Evolutionary conservation across 2,797 vertebrate genomes (phyloP), one percentile per base, ranked within the genome.

Genomic region (Falco naumanni): DNA sequence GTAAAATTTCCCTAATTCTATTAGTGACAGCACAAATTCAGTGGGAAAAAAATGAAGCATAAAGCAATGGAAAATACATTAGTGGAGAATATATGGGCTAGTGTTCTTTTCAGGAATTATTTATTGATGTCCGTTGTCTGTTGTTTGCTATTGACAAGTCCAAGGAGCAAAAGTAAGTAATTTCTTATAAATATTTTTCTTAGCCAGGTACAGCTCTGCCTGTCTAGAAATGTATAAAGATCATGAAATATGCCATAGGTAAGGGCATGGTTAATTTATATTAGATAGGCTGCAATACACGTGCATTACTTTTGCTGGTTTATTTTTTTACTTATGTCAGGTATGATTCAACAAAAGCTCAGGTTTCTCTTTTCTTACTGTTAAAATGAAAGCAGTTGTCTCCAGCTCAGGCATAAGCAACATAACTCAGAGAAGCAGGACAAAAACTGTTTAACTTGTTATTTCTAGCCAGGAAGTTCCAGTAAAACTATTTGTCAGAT

Each of bases 11-110:
- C n/a, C 12, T 60, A 53, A 53, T 34, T 80, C 5, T 75, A 10
- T 70, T 70, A 68, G 24, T 22, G 17, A 22, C 22, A 63, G 13
- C 10, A 39, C 39, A 82, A 31, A 66, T 75, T 61, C 26, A 59
- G 25, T n/a, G 13, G 0, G 0, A 33, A 47, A 14, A 45, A 50
- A 72, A 66, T 6, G 5, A 21, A 39, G 20, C 2, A 15, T 53
- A 61, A 80, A 33, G 10, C 2, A 11, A 50, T 31, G 3, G 8
- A 5, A 72, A 53, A 71, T 48, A 68, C n/a, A 9, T 65, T 26
- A 47, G 6, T 21, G 72, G 29, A 87, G 66, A 64, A 64, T 11
- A 50, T 80, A 11, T 60, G 15, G 21, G 33, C 14, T n/a, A 34
- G 3, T 25, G 8, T 34, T 59, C 6, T 76, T 78, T 77, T 68